Evolutionary conservation across 2,797 vertebrate species (phyloP), one percentile per base, ranked within the genome.

Genomic region (Geotrypetes seraphini): DNA sequence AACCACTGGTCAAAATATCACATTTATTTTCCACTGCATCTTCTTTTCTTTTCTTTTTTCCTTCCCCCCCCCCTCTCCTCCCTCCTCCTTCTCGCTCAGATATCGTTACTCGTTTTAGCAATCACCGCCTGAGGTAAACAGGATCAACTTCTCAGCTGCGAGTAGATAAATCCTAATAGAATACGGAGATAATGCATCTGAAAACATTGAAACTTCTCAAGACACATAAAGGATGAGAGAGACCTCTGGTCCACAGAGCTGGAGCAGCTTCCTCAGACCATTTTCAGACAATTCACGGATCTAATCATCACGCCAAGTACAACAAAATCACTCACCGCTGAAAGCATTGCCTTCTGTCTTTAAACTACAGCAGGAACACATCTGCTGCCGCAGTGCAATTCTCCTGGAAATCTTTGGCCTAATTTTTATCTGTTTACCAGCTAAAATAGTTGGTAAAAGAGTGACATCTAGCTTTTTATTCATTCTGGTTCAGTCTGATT

Each of bases 101-200:
- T 38, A 37, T n/a, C n/a, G n/a, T 38, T 32, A 12, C 16, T 45
- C 43, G 31, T 31, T 33, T 31, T 48, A 36, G 23, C 28, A 35
- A 53, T 47, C 29, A 41, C 30, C 39, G 63, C 28, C 19, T 33
- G 46, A 47, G 59, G 42, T 41, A 47, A 53, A 63, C 22, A 42
- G 29, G 14, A 43, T 33, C 30, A 31, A 13, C 20, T 39, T 39
- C 27, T 25, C 43, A 23, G 22, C 16, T 28, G 40, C 28, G 46
- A 36, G 38, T 28, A 55, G 37, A 41, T 32, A 16, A 16, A 49
- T 28, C 42, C 37, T 38, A 33, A 43, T 31, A 36, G 6, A 53
- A 39, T 2, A 2, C 19, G 25, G 3, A 44, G 17, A 50, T 37
- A 41, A 60, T n/a, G 17, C 47, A 36, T 31, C 22, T 25, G 20